These are phyloP conservation scores for Rachycentron canadum DNA, from an alignment of 2,797 vertebrate genomes.

Conservation along the genomic window DNA sequence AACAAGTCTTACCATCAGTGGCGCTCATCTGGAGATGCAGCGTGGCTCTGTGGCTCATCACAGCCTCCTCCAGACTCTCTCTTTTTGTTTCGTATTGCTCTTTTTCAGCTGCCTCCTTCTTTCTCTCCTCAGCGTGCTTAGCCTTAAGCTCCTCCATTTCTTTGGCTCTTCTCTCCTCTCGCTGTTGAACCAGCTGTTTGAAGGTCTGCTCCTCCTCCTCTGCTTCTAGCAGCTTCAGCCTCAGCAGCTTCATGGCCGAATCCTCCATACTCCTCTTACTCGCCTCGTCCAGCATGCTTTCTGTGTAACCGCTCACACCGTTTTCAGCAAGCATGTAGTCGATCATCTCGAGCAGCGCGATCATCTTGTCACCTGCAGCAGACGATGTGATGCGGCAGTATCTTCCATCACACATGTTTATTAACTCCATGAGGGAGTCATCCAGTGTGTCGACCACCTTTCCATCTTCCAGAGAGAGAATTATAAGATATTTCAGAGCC, in stretches of 20 bases:
- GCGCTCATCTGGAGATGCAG: constrained; percentile 43
- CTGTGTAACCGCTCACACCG: constrained; percentile 42
- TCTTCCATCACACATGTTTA: constrained; percentile 60
- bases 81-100: constrained; percentile 36
- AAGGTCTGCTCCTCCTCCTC: constrained; percentile 44
- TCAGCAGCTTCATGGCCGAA: constrained; percentile 53
- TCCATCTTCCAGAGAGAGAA: constrained; percentile 65
- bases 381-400: constrained; percentile 49
- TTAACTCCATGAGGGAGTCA: constrained; percentile 61
- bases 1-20: constrained; percentile 32
- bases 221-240: constrained; percentile 42
- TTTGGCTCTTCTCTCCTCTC: constrained; percentile 45
- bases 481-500: constrained; percentile 54
- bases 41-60: constrained; percentile 48
- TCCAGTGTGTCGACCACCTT: constrained; percentile 46
- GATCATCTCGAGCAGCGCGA: constrained; percentile 46
- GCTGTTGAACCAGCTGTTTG: constrained; percentile 16
- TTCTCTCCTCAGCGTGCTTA: constrained; percentile 62
- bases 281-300: constrained; percentile 38
- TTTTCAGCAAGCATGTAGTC: constrained; percentile 48
- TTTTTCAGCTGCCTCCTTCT: constrained; percentile 46
- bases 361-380: constrained; percentile 13
- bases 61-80: constrained; percentile 60
- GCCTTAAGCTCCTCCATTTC: constrained; percentile 57
- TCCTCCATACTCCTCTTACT: constrained; percentile 36